Conservation (phyloP, 2,888 invertebrate species). For the Fissipunctia ypsillon region DNA sequence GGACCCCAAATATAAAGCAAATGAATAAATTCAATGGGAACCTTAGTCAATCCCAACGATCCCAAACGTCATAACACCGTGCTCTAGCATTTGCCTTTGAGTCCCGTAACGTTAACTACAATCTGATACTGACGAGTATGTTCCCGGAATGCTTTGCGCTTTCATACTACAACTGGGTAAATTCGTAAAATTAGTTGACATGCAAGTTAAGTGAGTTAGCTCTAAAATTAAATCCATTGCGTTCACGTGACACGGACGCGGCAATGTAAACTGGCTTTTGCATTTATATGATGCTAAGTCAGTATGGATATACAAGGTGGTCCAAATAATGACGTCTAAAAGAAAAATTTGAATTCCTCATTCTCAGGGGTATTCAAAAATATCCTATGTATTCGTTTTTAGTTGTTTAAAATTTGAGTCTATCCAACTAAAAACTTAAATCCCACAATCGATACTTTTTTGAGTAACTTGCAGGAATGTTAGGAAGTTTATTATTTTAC, state of each 20-base stretch:
- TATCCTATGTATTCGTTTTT: no score
- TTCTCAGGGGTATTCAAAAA: no score
- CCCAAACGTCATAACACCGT: not conserved
- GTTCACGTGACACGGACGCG: not conserved
- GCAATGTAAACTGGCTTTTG: not conserved
- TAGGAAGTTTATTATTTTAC: no score
- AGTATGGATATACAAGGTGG: no score
- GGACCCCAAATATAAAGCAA: not conserved
- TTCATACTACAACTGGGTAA: not conserved
- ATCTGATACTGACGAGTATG: not conserved
- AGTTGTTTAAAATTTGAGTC: no score
- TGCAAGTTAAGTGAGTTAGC: not conserved
- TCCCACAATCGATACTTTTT: no score
- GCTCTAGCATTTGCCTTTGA: not conserved
- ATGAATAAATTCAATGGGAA: not conserved
- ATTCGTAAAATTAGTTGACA: constrained; percentile 24
- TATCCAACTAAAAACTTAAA: no score
- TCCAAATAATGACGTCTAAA: no score
- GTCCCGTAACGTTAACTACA: not conserved
- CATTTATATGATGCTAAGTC: not conserved
- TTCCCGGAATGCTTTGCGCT: not conserved
- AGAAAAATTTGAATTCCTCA: no score
- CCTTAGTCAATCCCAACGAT: not conserved
- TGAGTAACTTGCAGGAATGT: no score
- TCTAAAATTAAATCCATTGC: constrained; percentile 11